A percentile compares a stretch with the other conserved stretches of the same genome.
Conservation (phyloP, 2,797 vertebrate genomes). For the Tenualosa ilisha region DNA sequence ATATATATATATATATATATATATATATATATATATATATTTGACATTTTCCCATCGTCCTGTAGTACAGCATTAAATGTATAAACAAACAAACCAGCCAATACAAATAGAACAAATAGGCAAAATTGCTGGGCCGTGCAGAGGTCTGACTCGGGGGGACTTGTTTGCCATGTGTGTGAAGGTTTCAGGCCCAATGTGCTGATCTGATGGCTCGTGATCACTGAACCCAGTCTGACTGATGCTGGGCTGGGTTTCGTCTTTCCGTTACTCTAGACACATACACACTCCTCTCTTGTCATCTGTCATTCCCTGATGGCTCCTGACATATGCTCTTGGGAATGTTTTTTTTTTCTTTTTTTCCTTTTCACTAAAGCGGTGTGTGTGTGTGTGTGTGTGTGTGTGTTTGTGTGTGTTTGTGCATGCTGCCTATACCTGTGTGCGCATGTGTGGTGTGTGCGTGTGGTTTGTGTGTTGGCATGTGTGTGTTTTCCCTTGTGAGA, state of each 20-base stretch:
- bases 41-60: not conserved
- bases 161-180: not conserved
- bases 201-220: not conserved
- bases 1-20: no score
- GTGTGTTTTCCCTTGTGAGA: not conserved
- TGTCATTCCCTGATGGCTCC: not conserved
- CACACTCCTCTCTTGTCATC: not conserved
- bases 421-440: not conserved
- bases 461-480: conserved; percentile 7
- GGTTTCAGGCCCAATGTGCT: not conserved
- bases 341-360: not conserved
- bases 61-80: not conserved
- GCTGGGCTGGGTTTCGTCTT: not conserved
- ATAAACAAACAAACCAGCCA: no score
- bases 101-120: not conserved
- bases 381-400: not conserved
- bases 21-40: no score
- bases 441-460: not conserved
- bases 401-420: not conserved
- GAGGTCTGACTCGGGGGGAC: not conserved
- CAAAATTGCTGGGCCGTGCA: no score
- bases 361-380: not conserved
- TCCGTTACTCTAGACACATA: not conserved
- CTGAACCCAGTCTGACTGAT: not conserved
- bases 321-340: not conserved